phyloP scores from a whole-genome alignment of 2,888 invertebrate species.

The Yponomeuta sedellus region DNA sequence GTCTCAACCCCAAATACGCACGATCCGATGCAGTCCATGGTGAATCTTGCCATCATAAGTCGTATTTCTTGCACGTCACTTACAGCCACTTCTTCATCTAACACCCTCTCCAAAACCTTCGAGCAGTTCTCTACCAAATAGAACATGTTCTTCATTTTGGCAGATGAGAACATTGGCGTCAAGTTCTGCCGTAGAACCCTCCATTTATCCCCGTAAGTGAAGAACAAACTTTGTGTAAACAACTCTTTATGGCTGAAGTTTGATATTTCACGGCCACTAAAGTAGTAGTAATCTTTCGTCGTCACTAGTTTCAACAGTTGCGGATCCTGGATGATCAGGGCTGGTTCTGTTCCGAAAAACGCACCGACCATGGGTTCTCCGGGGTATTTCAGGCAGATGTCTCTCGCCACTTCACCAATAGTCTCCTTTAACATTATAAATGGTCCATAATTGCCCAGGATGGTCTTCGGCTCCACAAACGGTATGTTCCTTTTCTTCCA shows the following conservation, averaged over 20 bases:
- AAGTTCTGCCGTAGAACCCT: slow-evolving; percentile 32
- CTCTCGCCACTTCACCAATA: slow-evolving; percentile 2
- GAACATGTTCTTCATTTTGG: slow-evolving; percentile 37
- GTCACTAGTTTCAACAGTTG: slow-evolving; percentile 31
- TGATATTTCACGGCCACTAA: slow-evolving; percentile 29
- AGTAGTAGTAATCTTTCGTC: slow-evolving; percentile 35
- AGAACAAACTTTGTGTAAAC: slow-evolving; percentile 31
- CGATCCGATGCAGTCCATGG: slow-evolving; percentile 35
- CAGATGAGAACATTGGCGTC: slow-evolving; percentile 32
- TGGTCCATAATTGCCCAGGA: slow-evolving; percentile 13
- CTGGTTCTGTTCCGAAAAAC: slow-evolving; percentile 20
- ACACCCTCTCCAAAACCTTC: slow-evolving; percentile 25
- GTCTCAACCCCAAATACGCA: slow-evolving; percentile 38
- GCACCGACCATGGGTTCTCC: slow-evolving; percentile 20
- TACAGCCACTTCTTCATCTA: slow-evolving; percentile 21
- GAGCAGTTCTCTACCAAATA: slow-evolving; percentile 31
- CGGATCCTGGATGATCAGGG: slow-evolving; percentile 30
- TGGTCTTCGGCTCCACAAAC: background rate
- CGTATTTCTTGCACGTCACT: slow-evolving; percentile 26
- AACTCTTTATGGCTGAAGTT: slow-evolving; percentile 28
- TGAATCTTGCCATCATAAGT: slow-evolving; percentile 30
- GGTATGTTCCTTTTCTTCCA: slow-evolving; percentile 13
- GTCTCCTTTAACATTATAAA: background rate
- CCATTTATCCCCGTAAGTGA: slow-evolving; percentile 32
- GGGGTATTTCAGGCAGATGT: slow-evolving; percentile 20